phyloP scores from a whole-genome alignment of 2,113 vertebrate species.

The Gallinago media region DNA sequence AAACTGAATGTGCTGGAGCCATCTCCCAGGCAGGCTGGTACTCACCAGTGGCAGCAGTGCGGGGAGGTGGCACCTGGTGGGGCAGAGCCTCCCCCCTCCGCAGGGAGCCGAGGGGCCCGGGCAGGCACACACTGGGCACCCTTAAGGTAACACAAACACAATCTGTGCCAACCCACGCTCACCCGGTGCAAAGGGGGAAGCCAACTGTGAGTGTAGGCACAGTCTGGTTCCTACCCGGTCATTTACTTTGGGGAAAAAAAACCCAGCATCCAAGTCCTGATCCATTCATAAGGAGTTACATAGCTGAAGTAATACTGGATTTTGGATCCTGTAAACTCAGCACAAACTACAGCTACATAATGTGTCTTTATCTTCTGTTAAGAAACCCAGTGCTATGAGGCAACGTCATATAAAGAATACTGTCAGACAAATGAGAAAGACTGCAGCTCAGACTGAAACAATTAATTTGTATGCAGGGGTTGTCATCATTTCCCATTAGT shows the following conservation, averaged over 20 bases:
- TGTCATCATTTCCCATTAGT: neutral
- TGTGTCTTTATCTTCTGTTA: neutral
- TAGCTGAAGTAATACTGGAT: fast-evolving
- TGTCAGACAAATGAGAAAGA: neutral
- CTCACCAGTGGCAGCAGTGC: fast-evolving
- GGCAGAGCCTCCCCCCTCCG: neutral
- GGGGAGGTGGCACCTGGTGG: fast-evolving
- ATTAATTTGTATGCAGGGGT: neutral
- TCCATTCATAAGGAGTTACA: neutral
- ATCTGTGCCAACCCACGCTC: neutral
- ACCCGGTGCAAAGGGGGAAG: neutral
- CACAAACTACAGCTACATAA: neutral
- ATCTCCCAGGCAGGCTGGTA: neutral
- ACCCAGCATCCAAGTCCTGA: neutral
- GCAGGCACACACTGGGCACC: fast-evolving
- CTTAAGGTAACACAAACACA: fast-evolving
- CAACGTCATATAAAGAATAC: neutral
- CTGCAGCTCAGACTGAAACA: neutral
- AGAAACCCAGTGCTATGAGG: neutral
- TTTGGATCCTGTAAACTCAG: neutral
- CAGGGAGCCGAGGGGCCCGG: fast-evolving
- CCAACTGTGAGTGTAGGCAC: neutral
- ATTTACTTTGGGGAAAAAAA: neutral
- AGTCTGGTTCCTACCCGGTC: neutral
- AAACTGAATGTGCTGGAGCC: fast-evolving